Evolutionary conservation across 2,113 vertebrate species (phyloP).

Genomic region (Heptranchias perlo): DNA sequence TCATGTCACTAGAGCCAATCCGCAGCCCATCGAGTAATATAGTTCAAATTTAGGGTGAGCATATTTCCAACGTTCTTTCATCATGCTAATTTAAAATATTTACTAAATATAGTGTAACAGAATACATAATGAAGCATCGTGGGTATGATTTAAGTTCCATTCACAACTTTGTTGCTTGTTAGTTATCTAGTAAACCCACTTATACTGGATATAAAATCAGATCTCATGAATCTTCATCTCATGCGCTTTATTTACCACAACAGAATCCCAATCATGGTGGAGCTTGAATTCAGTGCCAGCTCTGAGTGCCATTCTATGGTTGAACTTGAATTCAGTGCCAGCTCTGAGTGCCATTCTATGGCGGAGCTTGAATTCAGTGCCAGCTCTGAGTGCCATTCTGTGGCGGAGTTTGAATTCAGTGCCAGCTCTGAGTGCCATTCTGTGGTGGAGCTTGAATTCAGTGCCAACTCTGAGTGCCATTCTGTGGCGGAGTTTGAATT

Average conservation of each 20-base stretch:
- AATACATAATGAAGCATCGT: not conserved
- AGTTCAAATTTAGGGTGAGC: not conserved
- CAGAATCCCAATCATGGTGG: not conserved
- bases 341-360: not conserved
- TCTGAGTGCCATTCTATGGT: no score
- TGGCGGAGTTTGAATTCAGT: not conserved
- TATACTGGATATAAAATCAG: not conserved
- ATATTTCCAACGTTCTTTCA: not conserved
- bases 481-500: not conserved
- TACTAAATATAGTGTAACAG: not conserved
- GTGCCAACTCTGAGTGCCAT: no score
- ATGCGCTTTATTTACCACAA: not conserved
- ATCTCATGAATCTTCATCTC: not conserved
- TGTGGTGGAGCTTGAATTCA: not conserved
- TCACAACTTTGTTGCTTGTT: not conserved
- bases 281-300: not conserved
- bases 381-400: not conserved
- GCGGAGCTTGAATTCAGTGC: not conserved
- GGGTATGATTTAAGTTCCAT: not conserved
- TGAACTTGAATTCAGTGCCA: not conserved
- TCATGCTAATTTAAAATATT: not conserved
- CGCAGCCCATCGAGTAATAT: not conserved
- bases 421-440: not conserved
- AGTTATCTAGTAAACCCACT: not conserved
- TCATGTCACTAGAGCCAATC: not conserved